Conservation (phyloP, 2,113 vertebrate genomes). For the Fregetta grallaria region DNA sequence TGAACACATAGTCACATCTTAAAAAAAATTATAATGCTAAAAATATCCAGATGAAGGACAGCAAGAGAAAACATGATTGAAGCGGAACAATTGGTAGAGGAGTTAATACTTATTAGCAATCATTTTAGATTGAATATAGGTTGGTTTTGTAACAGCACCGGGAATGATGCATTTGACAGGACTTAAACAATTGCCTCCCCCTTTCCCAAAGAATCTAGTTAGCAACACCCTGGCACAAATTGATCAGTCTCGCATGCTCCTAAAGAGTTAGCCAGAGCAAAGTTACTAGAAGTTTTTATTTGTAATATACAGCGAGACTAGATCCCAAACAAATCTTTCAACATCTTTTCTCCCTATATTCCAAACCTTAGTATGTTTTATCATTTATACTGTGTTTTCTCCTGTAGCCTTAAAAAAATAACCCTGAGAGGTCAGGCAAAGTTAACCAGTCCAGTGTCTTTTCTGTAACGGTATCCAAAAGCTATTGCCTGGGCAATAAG, state of each 20-base stretch:
- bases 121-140: conserved; percentile 33
- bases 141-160: conserved; percentile 57
- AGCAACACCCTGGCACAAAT: not conserved
- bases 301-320: not conserved
- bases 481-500: not conserved
- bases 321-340: not conserved
- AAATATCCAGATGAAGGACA: conserved; percentile 61
- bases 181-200: conserved; percentile 42
- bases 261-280: not conserved
- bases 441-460: not conserved
- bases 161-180: conserved; percentile 58
- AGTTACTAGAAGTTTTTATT: not conserved
- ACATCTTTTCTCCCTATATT: not conserved
- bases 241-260: not conserved
- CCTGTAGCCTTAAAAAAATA: not conserved
- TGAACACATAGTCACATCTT: conserved; percentile 39
- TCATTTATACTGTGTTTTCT: not conserved
- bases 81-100: conserved; percentile 58
- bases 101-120: conserved; percentile 61
- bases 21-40: not conserved
- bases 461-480: not conserved
- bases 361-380: not conserved
- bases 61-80: conserved; percentile 63
- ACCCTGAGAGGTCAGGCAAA: not conserved
- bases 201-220: not conserved